These are phyloP conservation scores for Ametastegia equiseti DNA, from an alignment of 2,888 invertebrate species.

Conservation along the genomic window DNA sequence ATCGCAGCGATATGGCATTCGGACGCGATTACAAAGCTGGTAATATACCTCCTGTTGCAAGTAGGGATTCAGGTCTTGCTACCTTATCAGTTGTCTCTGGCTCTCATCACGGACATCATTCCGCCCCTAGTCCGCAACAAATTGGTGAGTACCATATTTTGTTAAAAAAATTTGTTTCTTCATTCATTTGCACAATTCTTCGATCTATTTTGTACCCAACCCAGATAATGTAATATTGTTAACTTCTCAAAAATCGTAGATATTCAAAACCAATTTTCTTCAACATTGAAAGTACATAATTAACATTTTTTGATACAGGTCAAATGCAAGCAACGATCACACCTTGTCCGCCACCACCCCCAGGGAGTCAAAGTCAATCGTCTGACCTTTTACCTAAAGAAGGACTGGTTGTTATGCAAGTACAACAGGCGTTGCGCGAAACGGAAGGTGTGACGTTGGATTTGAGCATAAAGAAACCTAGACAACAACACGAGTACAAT, in stretches of 20 bases:
- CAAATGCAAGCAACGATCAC: constrained; percentile 82
- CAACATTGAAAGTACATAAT: neutral
- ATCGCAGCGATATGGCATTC: constrained; percentile 78
- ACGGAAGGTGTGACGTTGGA: constrained; percentile 84
- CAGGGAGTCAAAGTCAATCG: constrained; percentile 69
- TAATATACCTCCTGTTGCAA: constrained; percentile 61
- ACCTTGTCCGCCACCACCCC: constrained; percentile 78
- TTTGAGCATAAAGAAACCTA: constrained; percentile 86
- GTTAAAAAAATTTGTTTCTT: neutral
- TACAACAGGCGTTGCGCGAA: constrained; percentile 78
- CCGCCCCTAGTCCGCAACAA: constrained; percentile 72
- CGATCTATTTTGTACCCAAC: neutral
- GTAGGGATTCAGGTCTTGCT: constrained; percentile 77
- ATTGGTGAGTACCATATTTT: constrained; percentile 61
- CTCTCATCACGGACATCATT: constrained; percentile 72
- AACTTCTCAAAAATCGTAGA: too few relatives aligned
- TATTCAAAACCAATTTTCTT: neutral
- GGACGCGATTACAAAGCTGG: constrained; percentile 77
- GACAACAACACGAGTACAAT: constrained; percentile 75
- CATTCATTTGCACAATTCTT: neutral
- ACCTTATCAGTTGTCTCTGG: constrained; percentile 83
- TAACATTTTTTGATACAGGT: constrained; percentile 56
- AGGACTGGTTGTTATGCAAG: constrained; percentile 82
- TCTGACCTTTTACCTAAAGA: constrained; percentile 80
- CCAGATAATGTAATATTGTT: neutral